Evolutionary conservation across 2,888 invertebrate species (phyloP).

Genomic region (Drosophila phalerata): DNA sequence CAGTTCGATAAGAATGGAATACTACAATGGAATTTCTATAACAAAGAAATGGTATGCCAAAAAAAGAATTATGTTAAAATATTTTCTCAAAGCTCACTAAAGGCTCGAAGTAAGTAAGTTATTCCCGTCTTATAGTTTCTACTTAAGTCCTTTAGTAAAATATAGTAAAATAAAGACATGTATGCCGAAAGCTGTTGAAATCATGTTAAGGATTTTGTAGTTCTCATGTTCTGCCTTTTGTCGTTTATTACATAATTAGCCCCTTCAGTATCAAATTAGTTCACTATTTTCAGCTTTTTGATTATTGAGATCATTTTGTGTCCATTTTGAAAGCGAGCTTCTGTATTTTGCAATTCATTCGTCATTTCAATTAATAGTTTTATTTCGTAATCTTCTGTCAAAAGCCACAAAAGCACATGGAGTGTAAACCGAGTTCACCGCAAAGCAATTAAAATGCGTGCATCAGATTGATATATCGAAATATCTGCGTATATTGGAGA

Average conservation of each 20-base stretch:
- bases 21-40: slow-evolving; percentile 2
- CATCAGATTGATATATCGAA: slow-evolving; percentile 25
- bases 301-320: neutral
- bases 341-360: neutral
- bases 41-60: neutral
- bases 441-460: slow-evolving; percentile 75
- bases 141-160: too few relatives aligned
- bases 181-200: too few relatives aligned
- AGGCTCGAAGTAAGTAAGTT: too few relatives aligned
- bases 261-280: neutral
- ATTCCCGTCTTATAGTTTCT: too few relatives aligned
- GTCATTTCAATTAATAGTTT: slow-evolving; percentile 9
- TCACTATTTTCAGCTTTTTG: neutral
- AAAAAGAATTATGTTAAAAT: slow-evolving; percentile 9
- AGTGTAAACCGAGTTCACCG: slow-evolving; percentile 71
- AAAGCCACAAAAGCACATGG: slow-evolving; percentile 73
- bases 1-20: slow-evolving; percentile 7
- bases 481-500: neutral
- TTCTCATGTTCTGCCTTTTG: too few relatives aligned
- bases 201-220: too few relatives aligned
- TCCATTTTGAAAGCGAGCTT: too few relatives aligned
- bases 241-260: too few relatives aligned
- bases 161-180: too few relatives aligned
- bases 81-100: too few relatives aligned
- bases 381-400: slow-evolving; percentile 7